Conservation (phyloP, 2,113 vertebrate genomes). For the Gallinago paraguaiae region DNA sequence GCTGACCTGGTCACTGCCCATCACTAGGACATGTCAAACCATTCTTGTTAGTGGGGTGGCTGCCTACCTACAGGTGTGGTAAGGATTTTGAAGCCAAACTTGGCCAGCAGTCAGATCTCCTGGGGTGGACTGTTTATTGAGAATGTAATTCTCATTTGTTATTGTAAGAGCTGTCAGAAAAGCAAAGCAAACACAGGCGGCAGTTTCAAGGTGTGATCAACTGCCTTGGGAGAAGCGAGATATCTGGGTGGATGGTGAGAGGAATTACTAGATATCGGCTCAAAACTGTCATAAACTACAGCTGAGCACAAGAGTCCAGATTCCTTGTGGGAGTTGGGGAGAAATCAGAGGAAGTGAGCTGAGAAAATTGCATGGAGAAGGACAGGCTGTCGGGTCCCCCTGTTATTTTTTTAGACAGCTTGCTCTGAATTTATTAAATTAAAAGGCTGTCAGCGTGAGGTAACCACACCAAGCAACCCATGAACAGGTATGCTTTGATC, state of each 20-base stretch:
- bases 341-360: neutral
- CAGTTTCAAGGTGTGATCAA: neutral
- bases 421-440: neutral
- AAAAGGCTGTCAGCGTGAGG: neutral
- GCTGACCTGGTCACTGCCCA: neutral
- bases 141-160: neutral
- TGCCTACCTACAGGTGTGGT: neutral
- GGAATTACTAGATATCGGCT: neutral
- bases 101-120: neutral
- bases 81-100: neutral
- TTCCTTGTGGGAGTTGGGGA: neutral
- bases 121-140: neutral
- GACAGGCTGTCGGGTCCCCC: neutral
- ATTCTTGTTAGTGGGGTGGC: accelerated
- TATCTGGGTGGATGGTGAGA: neutral
- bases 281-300: neutral
- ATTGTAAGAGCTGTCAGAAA: neutral
- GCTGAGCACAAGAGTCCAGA: neutral
- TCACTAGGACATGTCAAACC: neutral
- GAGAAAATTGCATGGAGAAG: neutral
- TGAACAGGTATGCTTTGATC: neutral
- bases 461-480: neutral
- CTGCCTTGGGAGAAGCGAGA: neutral
- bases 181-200: neutral
- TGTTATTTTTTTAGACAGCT: neutral